These are phyloP conservation scores for Metridium senile DNA, from an alignment of 92 coral and sea anemone genomes.

Conservation along the genomic window DNA sequence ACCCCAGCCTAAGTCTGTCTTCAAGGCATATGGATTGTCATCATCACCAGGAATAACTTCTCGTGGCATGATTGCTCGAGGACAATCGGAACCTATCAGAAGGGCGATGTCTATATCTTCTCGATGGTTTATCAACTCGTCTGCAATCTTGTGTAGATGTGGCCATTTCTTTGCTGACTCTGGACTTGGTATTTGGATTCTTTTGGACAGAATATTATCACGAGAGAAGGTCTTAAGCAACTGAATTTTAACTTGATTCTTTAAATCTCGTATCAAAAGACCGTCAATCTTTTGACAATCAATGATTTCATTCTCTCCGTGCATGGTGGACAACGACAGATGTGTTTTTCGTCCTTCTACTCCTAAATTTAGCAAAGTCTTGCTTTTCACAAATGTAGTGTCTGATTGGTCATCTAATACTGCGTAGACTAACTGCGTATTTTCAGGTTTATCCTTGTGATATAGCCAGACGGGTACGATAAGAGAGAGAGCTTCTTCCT, in stretches of 20 bases:
- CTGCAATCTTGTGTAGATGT: constrained; percentile 41
- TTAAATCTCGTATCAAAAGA: constrained; percentile 34
- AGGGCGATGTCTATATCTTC: constrained; percentile 40
- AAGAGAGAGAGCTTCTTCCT: neutral
- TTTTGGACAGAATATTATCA: constrained; percentile 29
- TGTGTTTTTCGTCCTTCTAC: constrained; percentile 47
- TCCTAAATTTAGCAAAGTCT: constrained; percentile 25
- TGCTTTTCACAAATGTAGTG: constrained; percentile 45
- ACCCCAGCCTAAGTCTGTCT: constrained; percentile 64
- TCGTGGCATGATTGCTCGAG: constrained; percentile 18
- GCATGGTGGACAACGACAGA: constrained; percentile 49
- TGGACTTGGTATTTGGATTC: constrained; percentile 48
- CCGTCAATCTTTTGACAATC: constrained; percentile 45
- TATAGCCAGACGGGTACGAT: constrained; percentile 52
- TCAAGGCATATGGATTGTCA: constrained; percentile 48
- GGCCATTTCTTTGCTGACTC: constrained; percentile 45
- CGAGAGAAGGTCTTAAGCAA: constrained; percentile 48
- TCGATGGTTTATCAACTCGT: constrained; percentile 24
- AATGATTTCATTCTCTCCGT: constrained; percentile 37
- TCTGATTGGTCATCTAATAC: constrained; percentile 61
- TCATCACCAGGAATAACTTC: constrained; percentile 41
- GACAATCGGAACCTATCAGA: constrained; percentile 56
- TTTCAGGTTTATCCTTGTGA: constrained; percentile 20
- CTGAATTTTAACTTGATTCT: constrained; percentile 28
- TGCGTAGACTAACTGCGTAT: constrained; percentile 49